A percentile compares a stretch with the other conserved stretches of the same genome.
Conservation (phyloP, 1,140 invertebrate species). For the Platorchestia sp. region DNA sequence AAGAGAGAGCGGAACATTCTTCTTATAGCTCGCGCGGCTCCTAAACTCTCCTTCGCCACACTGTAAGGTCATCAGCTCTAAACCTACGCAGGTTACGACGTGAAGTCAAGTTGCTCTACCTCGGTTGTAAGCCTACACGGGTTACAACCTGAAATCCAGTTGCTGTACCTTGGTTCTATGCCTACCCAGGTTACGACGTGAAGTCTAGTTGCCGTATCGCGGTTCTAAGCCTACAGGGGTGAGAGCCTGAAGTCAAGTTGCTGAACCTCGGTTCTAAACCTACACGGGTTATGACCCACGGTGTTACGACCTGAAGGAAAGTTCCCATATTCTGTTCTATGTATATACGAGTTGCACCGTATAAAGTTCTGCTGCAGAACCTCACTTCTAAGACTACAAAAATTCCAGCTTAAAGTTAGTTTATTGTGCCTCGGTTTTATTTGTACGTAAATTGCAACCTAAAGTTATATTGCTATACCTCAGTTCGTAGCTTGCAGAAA, state of each 20-base stretch:
- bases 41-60: not conserved
- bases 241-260: not conserved
- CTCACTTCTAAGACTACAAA: not conserved
- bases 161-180: not conserved
- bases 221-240: not conserved
- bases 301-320: not conserved
- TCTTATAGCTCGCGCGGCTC: constrained; percentile 1
- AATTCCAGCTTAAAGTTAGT: not conserved
- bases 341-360: not conserved
- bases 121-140: not conserved
- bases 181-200: not conserved
- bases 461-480: too few relatives aligned
- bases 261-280: not conserved
- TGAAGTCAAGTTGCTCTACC: not conserved
- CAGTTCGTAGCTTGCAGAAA: too few relatives aligned
- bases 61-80: not conserved
- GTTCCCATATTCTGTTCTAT: not conserved
- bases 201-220: not conserved
- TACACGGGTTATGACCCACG: not conserved
- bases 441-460: too few relatives aligned
- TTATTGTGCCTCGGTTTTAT: not conserved
- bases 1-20: constrained; percentile 54
- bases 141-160: not conserved
- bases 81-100: not conserved
- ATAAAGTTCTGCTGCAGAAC: not conserved